Evolutionary conservation across 1,140 invertebrate species (phyloP).

Genomic region (Pentalonia nigronervosa): DNA sequence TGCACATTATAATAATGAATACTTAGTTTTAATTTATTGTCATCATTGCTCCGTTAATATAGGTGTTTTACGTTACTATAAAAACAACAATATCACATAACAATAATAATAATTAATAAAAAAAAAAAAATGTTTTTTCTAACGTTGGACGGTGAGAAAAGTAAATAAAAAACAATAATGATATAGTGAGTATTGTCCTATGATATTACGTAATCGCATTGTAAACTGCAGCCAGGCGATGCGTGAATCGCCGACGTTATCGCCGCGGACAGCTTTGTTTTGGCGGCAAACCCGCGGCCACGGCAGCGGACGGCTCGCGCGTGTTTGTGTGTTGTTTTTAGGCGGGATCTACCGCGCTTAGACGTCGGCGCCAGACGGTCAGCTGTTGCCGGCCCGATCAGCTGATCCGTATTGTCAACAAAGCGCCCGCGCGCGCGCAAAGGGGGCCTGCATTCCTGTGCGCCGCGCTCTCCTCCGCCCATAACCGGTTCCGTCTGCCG

Average conservation of each 20-base stretch:
- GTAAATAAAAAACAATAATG: constrained; percentile 19
- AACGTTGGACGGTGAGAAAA: neutral
- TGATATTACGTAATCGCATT: neutral
- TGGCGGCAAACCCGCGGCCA: constrained; percentile 43
- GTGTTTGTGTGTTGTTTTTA: constrained; percentile 38
- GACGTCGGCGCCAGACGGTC: constrained; percentile 52
- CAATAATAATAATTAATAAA: neutral
- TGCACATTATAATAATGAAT: neutral
- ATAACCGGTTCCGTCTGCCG: constrained; percentile 38
- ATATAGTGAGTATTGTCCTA: neutral
- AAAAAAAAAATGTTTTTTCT: neutral
- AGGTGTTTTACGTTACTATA: neutral
- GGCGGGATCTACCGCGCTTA: constrained; percentile 29
- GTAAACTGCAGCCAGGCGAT: neutral
- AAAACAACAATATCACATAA: neutral
- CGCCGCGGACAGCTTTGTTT: constrained; percentile 26
- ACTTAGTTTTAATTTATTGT: neutral
- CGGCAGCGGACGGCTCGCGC: neutral
- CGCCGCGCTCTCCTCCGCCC: neutral
- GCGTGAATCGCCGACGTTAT: neutral
- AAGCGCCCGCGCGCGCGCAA: constrained; percentile 55
- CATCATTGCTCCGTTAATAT: neutral
- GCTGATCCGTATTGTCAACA: constrained; percentile 57
- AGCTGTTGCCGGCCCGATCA: constrained; percentile 49
- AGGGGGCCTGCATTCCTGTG: constrained; percentile 29